Base-by-base conservation (phyloP, 2,888 invertebrate species). In the Harpagoxenus sublaevis region DNA sequence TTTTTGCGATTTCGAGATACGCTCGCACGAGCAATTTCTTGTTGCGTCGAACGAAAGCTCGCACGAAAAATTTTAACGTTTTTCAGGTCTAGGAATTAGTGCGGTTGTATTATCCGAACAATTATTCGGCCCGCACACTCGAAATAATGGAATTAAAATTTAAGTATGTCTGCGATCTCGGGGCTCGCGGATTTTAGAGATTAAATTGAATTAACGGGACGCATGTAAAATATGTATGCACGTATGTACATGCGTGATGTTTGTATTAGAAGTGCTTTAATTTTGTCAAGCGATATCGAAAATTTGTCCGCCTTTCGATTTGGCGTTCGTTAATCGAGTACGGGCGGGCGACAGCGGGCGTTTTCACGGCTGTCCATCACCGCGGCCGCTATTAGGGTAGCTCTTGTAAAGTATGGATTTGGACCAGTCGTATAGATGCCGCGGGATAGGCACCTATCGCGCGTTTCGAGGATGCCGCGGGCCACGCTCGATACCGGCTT, bases 401-500 rank as follows among this genome's bases (percentile, higher is more conserved):
- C 87, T 77, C 84, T 87, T 89, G 87, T 87, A 88, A 89, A 89
- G 89, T 90, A 89, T 90, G 89, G 85, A 88, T 87, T 83, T 28
- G 84, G 62, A 79, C 83, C 84, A 82, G 74, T 87, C 79, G 83
- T 70, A 78, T 65, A 66, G 68, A 28, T 74, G 45, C 75, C 70
- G n/a, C 79, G 42, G 53, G 83, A 55, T 83, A 71, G 84, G 79
- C 84, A 88, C 86, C 90, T 88, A 89, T 89, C 89, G 89, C 78
- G 62, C 71, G 66, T 86, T 87, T 85, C 88, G 91, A 84, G 87
- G 86, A 84, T 55, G 85, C 90, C 88, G 91, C 90, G 88, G 83
- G 90, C 86, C 66, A 89, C 87, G 90, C 84, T 89, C 86, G 91
- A 89, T 89, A 91, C 84, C 39, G 89, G 93, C 93, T 94, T 94